A percentile compares a stretch with the other conserved stretches of the same genome.
Evolutionary conservation across 2,113 vertebrate species (phyloP).

Genomic region (Neodontobutis hainanensis): DNA sequence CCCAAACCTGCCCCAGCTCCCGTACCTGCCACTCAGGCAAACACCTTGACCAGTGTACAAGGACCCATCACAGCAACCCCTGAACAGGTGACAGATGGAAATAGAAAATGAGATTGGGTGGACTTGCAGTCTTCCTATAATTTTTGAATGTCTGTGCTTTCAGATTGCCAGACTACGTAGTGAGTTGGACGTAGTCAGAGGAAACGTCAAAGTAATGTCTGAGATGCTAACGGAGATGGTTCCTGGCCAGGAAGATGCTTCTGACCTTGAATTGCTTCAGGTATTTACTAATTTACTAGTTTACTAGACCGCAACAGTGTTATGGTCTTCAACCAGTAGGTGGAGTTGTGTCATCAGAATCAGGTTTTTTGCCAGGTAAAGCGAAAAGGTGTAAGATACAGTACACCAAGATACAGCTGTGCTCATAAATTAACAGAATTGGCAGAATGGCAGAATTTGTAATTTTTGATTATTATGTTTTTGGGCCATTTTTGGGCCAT

Average conservation of each 20-base stretch:
- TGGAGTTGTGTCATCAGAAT: constrained; percentile 45
- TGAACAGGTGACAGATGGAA: constrained; percentile 85
- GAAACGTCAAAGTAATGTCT: constrained; percentile 98
- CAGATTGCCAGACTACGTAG: constrained; percentile 93
- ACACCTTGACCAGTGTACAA: constrained; percentile 74
- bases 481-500: no score
- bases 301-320: no score
- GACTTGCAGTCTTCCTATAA: neutral
- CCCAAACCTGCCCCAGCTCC: constrained; percentile 43
- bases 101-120: neutral
- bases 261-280: constrained; percentile 94
- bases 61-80: constrained; percentile 90
- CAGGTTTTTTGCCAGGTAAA: no score
- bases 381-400: no score
- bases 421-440: no score
- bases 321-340: constrained; percentile 54
- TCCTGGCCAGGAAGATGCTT: constrained; percentile 91
- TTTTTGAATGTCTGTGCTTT: constrained; percentile 20
- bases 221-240: constrained; percentile 99
- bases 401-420: no score
- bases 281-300: no score
- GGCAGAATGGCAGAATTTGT: no score
- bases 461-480: no score
- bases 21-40: constrained; percentile 24
- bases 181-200: constrained; percentile 94